Percentiles rank a stretch among this genome's conserved stretches.
Evolutionary conservation across 2,113 vertebrate species (phyloP).

Genomic region (Baryphthengus martii): DNA sequence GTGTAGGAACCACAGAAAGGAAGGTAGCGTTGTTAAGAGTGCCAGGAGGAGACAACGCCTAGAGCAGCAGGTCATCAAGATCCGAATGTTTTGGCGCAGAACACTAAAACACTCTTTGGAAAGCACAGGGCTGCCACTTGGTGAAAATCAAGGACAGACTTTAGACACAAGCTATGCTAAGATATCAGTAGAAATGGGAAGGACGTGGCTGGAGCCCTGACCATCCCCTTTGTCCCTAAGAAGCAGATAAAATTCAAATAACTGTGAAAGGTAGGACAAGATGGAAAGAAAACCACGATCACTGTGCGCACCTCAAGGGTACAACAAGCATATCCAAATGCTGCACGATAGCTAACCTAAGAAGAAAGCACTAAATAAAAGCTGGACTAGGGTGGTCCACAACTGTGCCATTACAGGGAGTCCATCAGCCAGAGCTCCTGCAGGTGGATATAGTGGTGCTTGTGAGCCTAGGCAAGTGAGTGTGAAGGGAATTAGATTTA

Average conservation of each 20-base stretch:
- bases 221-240: not conserved
- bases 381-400: not conserved
- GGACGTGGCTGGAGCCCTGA: not conserved
- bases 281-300: not conserved
- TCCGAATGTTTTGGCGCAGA: not conserved
- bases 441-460: rapidly evolving
- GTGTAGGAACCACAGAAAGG: not conserved
- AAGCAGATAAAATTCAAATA: not conserved
- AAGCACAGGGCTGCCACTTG: not conserved
- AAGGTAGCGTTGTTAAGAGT: not conserved
- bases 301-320: not conserved
- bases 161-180: not conserved
- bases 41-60: not conserved
- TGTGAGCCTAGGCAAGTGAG: not conserved
- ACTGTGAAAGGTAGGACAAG: not conserved
- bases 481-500: not conserved
- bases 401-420: not conserved
- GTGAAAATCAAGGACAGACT: not conserved
- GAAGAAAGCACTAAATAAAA: not conserved
- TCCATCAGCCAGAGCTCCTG: not conserved
- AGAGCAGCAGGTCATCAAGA: not conserved
- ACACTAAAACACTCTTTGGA: not conserved
- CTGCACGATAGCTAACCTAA: rapidly evolving
- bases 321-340: not conserved
- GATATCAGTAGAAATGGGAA: not conserved